phyloP scores from a whole-genome alignment of 2,113 vertebrate genomes.

The Pluvialis apricaria region DNA sequence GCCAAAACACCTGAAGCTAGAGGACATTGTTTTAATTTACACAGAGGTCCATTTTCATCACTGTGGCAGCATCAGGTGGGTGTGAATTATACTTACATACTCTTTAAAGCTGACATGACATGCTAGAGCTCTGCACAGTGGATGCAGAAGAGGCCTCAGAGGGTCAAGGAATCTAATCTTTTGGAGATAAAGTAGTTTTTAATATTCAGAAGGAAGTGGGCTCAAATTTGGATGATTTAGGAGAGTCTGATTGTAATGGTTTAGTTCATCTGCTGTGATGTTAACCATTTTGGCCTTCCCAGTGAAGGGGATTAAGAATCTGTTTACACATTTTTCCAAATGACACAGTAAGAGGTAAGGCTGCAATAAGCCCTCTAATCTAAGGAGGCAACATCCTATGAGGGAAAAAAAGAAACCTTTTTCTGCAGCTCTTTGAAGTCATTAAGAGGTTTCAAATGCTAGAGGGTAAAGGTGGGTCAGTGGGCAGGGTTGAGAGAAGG shows the following conservation, averaged over 20 bases:
- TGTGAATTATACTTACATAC: neutral
- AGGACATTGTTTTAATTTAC: neutral
- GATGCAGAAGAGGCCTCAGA: neutral
- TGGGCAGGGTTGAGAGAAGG: neutral
- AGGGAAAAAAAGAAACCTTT: neutral
- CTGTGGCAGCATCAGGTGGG: neutral
- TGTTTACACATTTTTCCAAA: neutral
- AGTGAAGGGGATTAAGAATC: neutral
- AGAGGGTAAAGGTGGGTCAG: neutral
- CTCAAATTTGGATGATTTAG: neutral
- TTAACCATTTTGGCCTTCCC: neutral
- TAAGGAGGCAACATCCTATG: neutral
- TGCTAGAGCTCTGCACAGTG: neutral
- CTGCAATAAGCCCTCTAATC: neutral
- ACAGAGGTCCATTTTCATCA: neutral
- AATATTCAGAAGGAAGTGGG: neutral
- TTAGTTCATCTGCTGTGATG: neutral
- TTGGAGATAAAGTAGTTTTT: accelerated
- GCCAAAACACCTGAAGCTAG: neutral
- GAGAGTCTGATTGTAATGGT: neutral
- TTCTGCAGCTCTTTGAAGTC: neutral
- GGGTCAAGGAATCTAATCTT: neutral
- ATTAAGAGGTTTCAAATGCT: neutral
- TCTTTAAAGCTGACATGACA: neutral
- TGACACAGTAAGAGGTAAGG: neutral